These are phyloP conservation scores for Oasisia sp. DNA, from an alignment of 2,888 invertebrate genomes.

Conservation along the genomic window DNA sequence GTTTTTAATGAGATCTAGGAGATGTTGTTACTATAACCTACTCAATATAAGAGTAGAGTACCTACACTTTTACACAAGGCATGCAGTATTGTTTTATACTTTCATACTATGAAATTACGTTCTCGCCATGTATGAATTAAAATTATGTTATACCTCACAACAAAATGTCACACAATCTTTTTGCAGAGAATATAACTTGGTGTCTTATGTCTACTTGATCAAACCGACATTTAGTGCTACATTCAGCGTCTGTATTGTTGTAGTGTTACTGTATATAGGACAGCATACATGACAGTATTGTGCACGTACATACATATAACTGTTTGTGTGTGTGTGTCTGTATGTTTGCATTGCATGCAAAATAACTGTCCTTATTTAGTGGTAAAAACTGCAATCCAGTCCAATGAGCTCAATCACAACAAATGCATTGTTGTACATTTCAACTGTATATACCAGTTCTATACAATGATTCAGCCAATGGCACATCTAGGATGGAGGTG, in stretches of 20 bases:
- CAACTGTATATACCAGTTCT: background rate
- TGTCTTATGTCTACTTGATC: no score
- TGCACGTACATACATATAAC: no score
- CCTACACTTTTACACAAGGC: background rate
- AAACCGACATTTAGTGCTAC: no score
- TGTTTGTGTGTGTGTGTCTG: no score
- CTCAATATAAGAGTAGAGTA: background rate
- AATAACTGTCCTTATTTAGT: no score
- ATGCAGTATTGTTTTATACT: background rate
- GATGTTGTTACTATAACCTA: background rate
- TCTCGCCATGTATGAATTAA: background rate
- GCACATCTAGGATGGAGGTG: no score
- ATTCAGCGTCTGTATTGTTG: no score
- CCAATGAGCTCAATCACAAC: background rate
- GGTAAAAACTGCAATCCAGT: no score
- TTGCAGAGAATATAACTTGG: background rate
- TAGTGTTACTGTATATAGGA: no score
- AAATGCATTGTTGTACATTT: background rate
- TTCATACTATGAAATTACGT: background rate
- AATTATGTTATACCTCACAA: constrained; percentile 47
- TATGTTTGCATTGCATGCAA: no score
- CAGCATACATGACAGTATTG: no score
- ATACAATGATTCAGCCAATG: background rate
- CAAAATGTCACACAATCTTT: background rate
- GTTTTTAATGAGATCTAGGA: no score